Percentiles rank a stretch among this genome's conserved stretches.
Evolutionary conservation across 2,888 invertebrate species (phyloP).

Genomic region (Cancer borealis): DNA sequence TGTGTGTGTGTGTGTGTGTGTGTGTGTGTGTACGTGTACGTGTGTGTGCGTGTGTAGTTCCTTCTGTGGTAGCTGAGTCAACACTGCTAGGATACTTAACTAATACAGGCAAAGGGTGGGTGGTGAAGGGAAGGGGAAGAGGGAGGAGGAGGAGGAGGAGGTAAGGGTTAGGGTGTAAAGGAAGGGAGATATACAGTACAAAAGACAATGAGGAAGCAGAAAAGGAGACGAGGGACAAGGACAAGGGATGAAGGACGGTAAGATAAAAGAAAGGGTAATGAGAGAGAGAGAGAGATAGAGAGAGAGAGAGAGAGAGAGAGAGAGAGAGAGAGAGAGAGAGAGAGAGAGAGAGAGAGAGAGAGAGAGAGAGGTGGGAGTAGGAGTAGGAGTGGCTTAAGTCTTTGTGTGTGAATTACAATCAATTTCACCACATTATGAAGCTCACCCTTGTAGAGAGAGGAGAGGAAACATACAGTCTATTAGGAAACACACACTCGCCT

Average conservation of each 20-base stretch:
- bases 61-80: not conserved
- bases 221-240: too few species aligned
- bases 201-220: too few species aligned
- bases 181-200: too few species aligned
- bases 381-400: not conserved
- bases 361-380: too few species aligned
- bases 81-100: not conserved
- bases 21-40: not conserved
- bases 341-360: conserved; percentile 42
- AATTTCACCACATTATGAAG: not conserved
- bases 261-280: too few species aligned
- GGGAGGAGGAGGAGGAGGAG: too few species aligned
- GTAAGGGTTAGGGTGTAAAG: too few species aligned
- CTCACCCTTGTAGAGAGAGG: not conserved
- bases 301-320: conserved; percentile 17
- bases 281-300: not conserved
- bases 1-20: too few species aligned
- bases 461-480: not conserved
- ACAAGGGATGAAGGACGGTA: too few species aligned
- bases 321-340: conserved; percentile 46
- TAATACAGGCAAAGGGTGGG: not conserved
- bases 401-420: not conserved
- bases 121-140: too few species aligned
- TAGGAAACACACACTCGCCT: not conserved
- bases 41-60: not conserved